Percentiles rank a stretch among this genome's conserved stretches.
Conservation (phyloP, 2,888 invertebrate species). For the Digitonthophagus gazella region DNA sequence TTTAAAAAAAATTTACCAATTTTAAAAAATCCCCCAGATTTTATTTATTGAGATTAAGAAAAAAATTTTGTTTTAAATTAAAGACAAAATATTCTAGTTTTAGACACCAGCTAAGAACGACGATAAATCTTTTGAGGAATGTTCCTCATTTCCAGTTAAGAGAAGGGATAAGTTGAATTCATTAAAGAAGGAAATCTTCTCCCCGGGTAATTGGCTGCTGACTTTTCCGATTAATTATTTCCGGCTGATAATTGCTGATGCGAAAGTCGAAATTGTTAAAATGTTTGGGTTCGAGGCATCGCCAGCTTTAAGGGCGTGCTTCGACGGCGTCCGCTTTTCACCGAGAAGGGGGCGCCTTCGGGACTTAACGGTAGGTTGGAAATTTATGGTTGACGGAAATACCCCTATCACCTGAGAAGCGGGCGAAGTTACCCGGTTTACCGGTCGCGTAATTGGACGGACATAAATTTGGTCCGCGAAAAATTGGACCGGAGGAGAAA, state of each 20-base stretch:
- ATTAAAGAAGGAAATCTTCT: constrained; percentile 4
- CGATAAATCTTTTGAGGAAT: background rate
- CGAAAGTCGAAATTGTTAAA: constrained; percentile 12
- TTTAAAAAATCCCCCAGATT: no score
- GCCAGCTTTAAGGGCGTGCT: background rate
- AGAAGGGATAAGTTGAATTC: constrained; percentile 5
- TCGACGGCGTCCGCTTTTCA: background rate
- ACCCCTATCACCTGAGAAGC: background rate
- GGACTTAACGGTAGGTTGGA: background rate
- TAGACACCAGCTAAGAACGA: background rate
- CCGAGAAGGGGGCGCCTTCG: background rate
- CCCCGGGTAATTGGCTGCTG: constrained; percentile 14
- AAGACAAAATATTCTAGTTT: no score
- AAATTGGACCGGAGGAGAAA: background rate
- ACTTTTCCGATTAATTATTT: constrained; percentile 17
- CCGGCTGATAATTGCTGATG: constrained; percentile 15
- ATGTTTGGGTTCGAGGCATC: constrained; percentile 2
- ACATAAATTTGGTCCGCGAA: background rate
- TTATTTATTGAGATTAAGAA: no score
- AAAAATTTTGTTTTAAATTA: no score
- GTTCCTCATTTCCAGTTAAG: background rate
- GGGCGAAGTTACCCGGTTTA: background rate
- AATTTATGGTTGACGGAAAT: background rate
- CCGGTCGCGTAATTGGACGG: background rate
- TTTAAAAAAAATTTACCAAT: no score